phyloP scores from a whole-genome alignment of 2,888 invertebrate genomes.

The Cerceris ruficornis region DNA sequence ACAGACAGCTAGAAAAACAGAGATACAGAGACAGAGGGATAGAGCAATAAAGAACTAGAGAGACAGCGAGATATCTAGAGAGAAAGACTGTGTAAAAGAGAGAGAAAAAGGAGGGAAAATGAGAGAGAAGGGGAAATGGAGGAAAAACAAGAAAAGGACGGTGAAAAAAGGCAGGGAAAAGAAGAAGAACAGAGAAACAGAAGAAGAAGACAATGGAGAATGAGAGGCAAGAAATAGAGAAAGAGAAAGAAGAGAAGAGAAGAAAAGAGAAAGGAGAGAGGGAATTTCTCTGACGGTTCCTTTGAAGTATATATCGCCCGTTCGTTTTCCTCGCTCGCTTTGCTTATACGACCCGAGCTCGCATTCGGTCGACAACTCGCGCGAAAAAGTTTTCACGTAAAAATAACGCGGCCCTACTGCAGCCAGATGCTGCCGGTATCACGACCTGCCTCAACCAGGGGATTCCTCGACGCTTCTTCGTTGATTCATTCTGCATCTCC shows the following conservation, averaged over 20 bases:
- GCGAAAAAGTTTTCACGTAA: conserved; percentile 53
- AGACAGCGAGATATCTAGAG: too few relatives aligned
- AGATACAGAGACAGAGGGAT: too few relatives aligned
- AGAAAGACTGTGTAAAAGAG: too few relatives aligned
- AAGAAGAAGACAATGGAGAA: too few relatives aligned
- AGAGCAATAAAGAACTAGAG: too few relatives aligned
- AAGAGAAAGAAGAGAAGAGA: too few relatives aligned
- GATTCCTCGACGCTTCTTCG: conserved; percentile 4
- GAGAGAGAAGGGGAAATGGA: too few relatives aligned
- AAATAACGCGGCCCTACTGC: conserved; percentile 56
- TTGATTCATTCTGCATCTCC: neutral
- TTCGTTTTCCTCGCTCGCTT: conserved; percentile 33
- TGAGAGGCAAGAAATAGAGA: too few relatives aligned
- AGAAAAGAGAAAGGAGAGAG: neutral
- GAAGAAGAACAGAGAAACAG: too few relatives aligned
- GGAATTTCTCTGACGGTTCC: conserved; percentile 28
- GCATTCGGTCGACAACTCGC: conserved; percentile 14
- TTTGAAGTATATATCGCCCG: conserved; percentile 46
- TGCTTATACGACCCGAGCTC: conserved; percentile 28
- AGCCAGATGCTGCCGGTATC: conserved; percentile 49
- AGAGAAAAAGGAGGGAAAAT: too few relatives aligned
- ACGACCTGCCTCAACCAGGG: conserved; percentile 55
- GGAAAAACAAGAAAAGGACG: too few relatives aligned
- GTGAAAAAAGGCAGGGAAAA: neutral
- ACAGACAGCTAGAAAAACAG: too few relatives aligned